Evolutionary conservation across 2,888 invertebrate species (phyloP).

Genomic region (Sturmia bella): DNA sequence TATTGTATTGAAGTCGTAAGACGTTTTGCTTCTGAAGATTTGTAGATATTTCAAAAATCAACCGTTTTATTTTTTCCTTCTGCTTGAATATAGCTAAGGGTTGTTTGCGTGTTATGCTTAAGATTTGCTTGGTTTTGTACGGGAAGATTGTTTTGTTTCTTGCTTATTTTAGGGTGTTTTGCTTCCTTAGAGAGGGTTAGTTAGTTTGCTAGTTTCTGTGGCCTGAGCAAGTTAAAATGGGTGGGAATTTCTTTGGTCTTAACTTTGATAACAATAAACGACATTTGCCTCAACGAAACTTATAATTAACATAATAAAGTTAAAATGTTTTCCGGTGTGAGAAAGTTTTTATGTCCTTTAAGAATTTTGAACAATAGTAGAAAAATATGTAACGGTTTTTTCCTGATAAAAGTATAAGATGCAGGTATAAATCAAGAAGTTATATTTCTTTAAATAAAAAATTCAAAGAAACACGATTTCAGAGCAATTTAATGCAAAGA

Average conservation of each 20-base stretch:
- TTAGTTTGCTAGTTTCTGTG: slow-evolving; percentile 45
- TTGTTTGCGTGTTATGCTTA: slow-evolving; percentile 20
- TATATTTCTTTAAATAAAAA: slow-evolving; percentile 2
- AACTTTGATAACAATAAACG: slow-evolving; percentile 54
- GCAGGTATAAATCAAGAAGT: slow-evolving; percentile 51
- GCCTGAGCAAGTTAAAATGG: slow-evolving; percentile 78
- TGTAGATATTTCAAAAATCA: slow-evolving; percentile 34
- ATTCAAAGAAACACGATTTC: too few species aligned
- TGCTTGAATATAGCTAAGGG: slow-evolving; percentile 22
- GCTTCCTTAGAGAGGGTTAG: slow-evolving; percentile 62
- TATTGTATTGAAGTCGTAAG: slow-evolving; percentile 26
- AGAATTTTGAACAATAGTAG: slow-evolving; percentile 21
- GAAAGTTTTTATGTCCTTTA: slow-evolving; percentile 54
- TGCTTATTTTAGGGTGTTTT: slow-evolving; percentile 61
- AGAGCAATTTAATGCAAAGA: too few species aligned
- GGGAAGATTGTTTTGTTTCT: slow-evolving; percentile 34
- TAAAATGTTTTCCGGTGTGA: slow-evolving; percentile 67
- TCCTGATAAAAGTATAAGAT: neutral
- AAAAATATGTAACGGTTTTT: slow-evolving; percentile 54
- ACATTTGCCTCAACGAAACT: slow-evolving; percentile 66
- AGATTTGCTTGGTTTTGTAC: slow-evolving; percentile 31
- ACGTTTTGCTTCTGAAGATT: slow-evolving; percentile 54
- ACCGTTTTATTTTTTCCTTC: slow-evolving; percentile 42
- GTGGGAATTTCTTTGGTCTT: slow-evolving; percentile 78
- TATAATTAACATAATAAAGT: slow-evolving; percentile 58